Evolutionary conservation across 2,797 vertebrate species (phyloP), one percentile per base, ranked within the genome.

Genomic region (Anguilla obscura): DNA sequence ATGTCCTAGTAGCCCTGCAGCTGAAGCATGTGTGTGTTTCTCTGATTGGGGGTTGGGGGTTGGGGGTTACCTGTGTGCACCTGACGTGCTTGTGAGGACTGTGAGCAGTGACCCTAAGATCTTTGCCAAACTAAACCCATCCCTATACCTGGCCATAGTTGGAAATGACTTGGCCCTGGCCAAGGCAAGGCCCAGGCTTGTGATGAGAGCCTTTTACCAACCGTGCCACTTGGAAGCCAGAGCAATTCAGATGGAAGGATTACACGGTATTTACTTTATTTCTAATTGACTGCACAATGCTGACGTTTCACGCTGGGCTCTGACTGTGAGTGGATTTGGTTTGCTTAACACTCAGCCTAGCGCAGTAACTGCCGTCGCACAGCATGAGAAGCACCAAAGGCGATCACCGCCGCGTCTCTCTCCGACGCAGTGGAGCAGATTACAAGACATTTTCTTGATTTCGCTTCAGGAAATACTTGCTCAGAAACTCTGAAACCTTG

Each of bases 401-500:
- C 33, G 33, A 40, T 0, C 63, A 24, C 24, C 63, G 5, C n/a
- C 5, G 24, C 63, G 63, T 66, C 63, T n/a, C 9, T 66, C 63
- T 66, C 63, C n/a, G 24, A 74, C 71, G 33, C 71, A 14, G 4
- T 74, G 71, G 71, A 79, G 74, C 33, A 40, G 40, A 79, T 40
- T 79, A 16, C 33, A 18, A 36, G 16, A 21, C 74, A 36, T 36
- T 36, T 18, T 40, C 74, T 18, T 40, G 6, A 16, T 18, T 71
- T 79, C 33, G 74, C 74, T 79, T 79, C 74, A 79, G 74, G 74
- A 79, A 79, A 5, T 21, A 40, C 74, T 79, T 21, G 14, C 30
- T 40, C 33, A 45, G 74, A 18, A 36, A 74, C 71, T 16, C 27
- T 5, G 33, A 74, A 52, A 66, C n/a, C 63, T 80, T 36, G 76